phyloP scores from a whole-genome alignment of 2,797 vertebrate species.

The Buphagus erythrorhynchus region DNA sequence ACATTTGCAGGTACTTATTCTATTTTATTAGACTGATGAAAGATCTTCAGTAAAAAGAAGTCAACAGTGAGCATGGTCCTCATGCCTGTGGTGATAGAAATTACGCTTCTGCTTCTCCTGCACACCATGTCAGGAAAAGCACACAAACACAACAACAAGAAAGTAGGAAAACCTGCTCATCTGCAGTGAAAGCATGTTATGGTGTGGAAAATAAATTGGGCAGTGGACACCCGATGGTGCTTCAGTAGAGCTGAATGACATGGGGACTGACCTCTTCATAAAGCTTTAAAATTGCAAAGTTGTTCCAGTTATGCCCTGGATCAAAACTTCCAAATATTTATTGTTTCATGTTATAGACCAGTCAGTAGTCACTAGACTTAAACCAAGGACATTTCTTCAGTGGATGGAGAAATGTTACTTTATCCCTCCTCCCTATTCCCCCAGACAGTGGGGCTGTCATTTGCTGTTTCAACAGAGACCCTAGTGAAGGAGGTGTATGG shows the following conservation, averaged over 20 bases:
- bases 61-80: neutral
- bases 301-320: neutral
- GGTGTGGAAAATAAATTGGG: neutral
- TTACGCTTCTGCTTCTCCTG: neutral
- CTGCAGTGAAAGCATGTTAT: neutral
- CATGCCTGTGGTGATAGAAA: neutral
- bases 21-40: neutral
- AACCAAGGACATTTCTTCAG: neutral
- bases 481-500: neutral
- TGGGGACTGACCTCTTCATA: neutral
- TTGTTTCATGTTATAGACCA: neutral
- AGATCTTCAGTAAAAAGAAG: neutral
- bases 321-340: neutral
- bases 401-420: neutral
- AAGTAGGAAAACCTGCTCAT: neutral
- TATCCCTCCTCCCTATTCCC: neutral
- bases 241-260: neutral
- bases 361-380: neutral
- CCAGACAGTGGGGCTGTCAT: rapidly evolving
- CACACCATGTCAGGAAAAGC: neutral
- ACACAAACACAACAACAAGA: neutral
- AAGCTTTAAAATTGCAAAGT: neutral
- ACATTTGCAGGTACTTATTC: neutral
- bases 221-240: neutral
- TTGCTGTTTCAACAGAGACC: neutral